Base-by-base conservation (phyloP, 92 coral and sea anemone species). In the Actinostola sp. region DNA sequence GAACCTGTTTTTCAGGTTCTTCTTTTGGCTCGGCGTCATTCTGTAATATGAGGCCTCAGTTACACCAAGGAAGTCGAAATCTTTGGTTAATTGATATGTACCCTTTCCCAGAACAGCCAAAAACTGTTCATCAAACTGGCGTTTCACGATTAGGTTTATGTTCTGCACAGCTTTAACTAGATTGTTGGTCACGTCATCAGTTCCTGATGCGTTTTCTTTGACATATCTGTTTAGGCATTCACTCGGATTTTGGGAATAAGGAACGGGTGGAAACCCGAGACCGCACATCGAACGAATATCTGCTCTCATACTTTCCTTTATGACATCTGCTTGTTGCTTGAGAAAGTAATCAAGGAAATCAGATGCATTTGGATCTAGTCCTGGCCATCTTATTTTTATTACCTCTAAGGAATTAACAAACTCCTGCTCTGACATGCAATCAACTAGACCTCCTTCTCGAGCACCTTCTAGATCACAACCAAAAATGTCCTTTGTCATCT, bases 281-380 rank as follows among this genome's bases (percentile, higher is more conserved):
- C 91, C 86, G 41, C 83, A 80, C 84, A 86, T 76, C 7, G 80
- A 75, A 20, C 84, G 79, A 19, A 86, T 75, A 63, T 86, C 91
- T 21, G 77, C 83, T n/a, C n/a, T n/a, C 48, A 38, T 33, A 34
- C 24, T 61, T 35, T 61, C 67, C 17, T 61, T 38, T 30, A 55
- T 55, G 15, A 55, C 30, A 32, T 25, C 25, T 1, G 61, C 61
- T 1, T 55, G 61, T 26, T 55, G 31, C 30, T 55, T 55, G 8
- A 55, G 25, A 10, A 55, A 55, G 33, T 55, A 55, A 23, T 55
- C 30, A 23, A 55, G 35, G 1, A 29, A 29, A 21, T 17, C 28
- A 25, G 63, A n/a, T 4, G 54, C 54, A 20, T 48, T 48, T 36
- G 6, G 4, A 36, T 36, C 42, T 11, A 36, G 42, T 11, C 11